phyloP scores from a whole-genome alignment of 2,797 vertebrate genomes.

The Malacoraja senta region DNA sequence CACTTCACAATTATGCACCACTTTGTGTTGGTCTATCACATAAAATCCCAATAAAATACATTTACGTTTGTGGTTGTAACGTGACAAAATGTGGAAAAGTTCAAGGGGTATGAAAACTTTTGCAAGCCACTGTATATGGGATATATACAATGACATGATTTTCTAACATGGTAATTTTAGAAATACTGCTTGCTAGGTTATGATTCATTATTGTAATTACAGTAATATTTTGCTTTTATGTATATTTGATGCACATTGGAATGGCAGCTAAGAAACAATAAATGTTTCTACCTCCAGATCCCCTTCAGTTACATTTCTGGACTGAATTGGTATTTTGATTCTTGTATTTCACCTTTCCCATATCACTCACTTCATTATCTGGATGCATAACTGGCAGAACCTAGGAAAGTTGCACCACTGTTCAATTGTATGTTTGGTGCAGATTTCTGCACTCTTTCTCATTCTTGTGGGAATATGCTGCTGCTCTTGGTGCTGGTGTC shows the following conservation, averaged over 20 bases:
- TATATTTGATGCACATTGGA: neutral
- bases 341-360: neutral
- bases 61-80: too few relatives aligned
- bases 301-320: neutral
- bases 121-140: too few relatives aligned
- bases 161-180: neutral
- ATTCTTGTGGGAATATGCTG: neutral
- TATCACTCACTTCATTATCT: neutral
- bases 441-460: neutral
- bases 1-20: too few relatives aligned
- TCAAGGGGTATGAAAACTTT: too few relatives aligned
- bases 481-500: too few relatives aligned
- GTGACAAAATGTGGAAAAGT: too few relatives aligned
- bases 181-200: neutral
- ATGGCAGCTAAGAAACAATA: neutral
- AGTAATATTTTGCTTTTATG: neutral
- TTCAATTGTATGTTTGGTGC: neutral
- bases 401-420: neutral
- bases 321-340: neutral
- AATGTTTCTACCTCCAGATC: neutral
- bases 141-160: neutral
- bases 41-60: too few relatives aligned
- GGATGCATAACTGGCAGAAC: neutral
- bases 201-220: neutral
- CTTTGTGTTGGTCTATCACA: too few relatives aligned